Evolutionary conservation across 2,113 vertebrate genomes (phyloP).

Genomic region (Stictonetta naevosa): DNA sequence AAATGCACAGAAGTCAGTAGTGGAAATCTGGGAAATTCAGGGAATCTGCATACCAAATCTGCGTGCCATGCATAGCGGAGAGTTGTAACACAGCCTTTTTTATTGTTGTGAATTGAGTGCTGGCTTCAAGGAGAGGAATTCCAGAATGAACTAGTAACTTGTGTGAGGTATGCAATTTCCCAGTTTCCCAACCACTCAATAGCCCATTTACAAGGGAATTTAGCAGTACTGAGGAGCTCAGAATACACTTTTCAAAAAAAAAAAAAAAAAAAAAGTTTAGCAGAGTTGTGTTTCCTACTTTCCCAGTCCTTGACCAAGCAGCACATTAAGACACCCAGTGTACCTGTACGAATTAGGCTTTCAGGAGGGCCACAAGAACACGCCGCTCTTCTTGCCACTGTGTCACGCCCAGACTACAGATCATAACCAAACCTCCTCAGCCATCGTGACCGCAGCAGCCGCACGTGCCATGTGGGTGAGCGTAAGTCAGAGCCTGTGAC

Average conservation of each 20-base stretch:
- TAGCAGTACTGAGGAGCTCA: neutral
- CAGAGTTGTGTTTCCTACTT: neutral
- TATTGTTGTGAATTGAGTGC: neutral
- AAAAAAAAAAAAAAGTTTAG: neutral
- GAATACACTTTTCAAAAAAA: neutral
- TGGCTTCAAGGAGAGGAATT: neutral
- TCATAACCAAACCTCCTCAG: neutral
- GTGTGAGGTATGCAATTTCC: neutral
- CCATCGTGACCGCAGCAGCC: neutral
- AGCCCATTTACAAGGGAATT: neutral
- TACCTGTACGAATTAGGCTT: neutral
- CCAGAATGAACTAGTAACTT: neutral
- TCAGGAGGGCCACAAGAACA: neutral
- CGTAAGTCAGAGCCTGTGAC: neutral
- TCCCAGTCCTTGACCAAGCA: neutral
- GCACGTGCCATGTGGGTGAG: fast-evolving
- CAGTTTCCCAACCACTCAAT: neutral
- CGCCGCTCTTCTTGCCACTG: neutral
- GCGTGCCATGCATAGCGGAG: neutral
- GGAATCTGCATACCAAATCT: neutral
- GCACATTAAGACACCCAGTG: neutral
- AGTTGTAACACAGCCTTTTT: neutral
- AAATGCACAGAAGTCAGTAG: neutral
- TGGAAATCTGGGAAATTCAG: neutral
- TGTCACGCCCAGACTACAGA: neutral